Evolutionary conservation across 92 coral and sea anemone genomes (phyloP), one percentile per base, ranked within the genome.

Genomic region (Zoanthus gigantus): DNA sequence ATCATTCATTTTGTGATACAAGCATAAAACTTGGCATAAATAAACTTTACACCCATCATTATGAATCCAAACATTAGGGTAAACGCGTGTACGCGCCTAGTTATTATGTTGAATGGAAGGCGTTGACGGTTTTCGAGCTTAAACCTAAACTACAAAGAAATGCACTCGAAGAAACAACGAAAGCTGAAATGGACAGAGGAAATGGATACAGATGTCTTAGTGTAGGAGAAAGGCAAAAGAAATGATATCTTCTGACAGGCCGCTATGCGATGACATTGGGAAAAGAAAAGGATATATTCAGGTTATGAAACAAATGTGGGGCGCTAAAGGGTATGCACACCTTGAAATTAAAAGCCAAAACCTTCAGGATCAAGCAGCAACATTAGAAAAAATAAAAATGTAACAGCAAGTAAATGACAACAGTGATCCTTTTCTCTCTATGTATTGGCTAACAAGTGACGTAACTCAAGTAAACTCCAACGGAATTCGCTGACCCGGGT

Each of bases 281-380:
- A 58, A 58, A 50, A 50, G 54, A 50, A 50, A 58, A 58, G 66
- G 66, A 58, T n/a, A n/a, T n/a, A 58, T 58, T 58, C 23, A 58
- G 66, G n/a, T 58, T 11, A 58, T 58, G 66, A 58, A 58, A 58
- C 66, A 58, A 58, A 23, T 58, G 13, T 58, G 66, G 23, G 83
- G 42, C 28, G 83, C 65, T 32, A 71, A 83, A 16, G 83, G 88
- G 63, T 66, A 37, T 45, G 72, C 46, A 18, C 15, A 58, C 18
- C 34, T 57, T 65, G 52, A 79, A 6, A 79, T 79, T 83, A 82
- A 23, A 84, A 82, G 58, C 77, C 88, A 76, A 32, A 86, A 86
- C 74, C 67, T 86, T 63, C 68, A 84, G 37, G 84, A 76, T 46
- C 73, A 86, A 86, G 84, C 83, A 15, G 84, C 72, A 74, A 86